Conservation (phyloP, 2,113 vertebrate genomes). For the Cyanocitta stelleri region DNA sequence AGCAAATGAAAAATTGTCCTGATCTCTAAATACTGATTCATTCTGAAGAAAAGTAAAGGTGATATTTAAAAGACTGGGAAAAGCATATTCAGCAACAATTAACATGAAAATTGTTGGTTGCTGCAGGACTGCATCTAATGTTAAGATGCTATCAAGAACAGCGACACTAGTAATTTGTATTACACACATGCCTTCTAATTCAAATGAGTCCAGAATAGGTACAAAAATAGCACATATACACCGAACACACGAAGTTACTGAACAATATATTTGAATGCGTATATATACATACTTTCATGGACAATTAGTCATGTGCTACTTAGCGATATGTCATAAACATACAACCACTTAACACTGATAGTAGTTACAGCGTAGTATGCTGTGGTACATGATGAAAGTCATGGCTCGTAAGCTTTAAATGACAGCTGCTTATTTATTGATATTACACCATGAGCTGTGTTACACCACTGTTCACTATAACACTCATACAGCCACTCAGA, state of each 20-base stretch:
- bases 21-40: background rate
- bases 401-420: background rate
- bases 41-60: background rate
- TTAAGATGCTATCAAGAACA: background rate
- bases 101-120: background rate
- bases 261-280: background rate
- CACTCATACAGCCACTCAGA: background rate
- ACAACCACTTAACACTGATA: background rate
- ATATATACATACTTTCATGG: background rate
- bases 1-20: background rate
- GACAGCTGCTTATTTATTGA: background rate
- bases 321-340: background rate
- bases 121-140: background rate
- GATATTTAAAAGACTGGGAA: background rate
- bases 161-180: background rate
- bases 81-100: background rate
- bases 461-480: background rate
- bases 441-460: background rate
- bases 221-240: background rate
- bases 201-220: background rate
- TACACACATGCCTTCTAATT: background rate
- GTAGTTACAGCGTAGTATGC: background rate
- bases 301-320: background rate
- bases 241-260: background rate
- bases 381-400: background rate